These are phyloP conservation scores for Pachliopta kotzebuea DNA, from an alignment of 2,888 invertebrate species.

Conservation along the genomic window DNA sequence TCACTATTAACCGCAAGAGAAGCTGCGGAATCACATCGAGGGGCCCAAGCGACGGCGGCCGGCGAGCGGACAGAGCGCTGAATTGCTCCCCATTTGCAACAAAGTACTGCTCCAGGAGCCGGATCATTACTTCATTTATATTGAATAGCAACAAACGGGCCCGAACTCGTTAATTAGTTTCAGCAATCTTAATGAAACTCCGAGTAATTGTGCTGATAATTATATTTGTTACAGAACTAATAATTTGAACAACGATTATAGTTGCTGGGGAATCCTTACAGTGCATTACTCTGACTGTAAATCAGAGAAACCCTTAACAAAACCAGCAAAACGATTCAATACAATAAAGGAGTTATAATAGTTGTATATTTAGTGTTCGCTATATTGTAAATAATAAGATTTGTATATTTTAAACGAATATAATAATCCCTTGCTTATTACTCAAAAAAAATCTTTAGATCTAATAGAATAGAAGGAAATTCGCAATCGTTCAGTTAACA, in stretches of 20 bases:
- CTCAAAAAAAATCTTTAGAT: no score
- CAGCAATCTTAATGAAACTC: slow-evolving; percentile 11
- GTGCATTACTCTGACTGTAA: no score
- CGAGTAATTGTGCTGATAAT: slow-evolving; percentile 16
- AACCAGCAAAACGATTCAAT: no score
- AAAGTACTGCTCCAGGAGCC: slow-evolving; percentile 16
- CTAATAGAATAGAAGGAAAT: no score
- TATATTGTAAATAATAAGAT: no score
- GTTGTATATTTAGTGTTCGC: no score
- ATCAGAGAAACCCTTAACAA: no score
- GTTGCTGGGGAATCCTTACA: no score
- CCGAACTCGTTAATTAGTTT: slow-evolving; percentile 21
- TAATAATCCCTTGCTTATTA: no score
- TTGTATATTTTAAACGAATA: no score
- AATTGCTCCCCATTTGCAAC: slow-evolving; percentile 23
- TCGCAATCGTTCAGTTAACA: no score
- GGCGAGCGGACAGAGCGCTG: slow-evolving; percentile 12
- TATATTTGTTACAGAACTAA: background rate
- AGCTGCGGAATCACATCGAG: slow-evolving; percentile 21
- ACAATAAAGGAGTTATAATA: no score
- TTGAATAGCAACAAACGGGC: slow-evolving; percentile 12
- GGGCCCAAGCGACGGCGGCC: slow-evolving; percentile 12
- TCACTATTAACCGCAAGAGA: slow-evolving; percentile 23
- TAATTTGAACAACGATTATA: background rate
- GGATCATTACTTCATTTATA: slow-evolving; percentile 23